Conservation (phyloP, 1,140 invertebrate genomes). For the Drosophila sproati region DNA sequence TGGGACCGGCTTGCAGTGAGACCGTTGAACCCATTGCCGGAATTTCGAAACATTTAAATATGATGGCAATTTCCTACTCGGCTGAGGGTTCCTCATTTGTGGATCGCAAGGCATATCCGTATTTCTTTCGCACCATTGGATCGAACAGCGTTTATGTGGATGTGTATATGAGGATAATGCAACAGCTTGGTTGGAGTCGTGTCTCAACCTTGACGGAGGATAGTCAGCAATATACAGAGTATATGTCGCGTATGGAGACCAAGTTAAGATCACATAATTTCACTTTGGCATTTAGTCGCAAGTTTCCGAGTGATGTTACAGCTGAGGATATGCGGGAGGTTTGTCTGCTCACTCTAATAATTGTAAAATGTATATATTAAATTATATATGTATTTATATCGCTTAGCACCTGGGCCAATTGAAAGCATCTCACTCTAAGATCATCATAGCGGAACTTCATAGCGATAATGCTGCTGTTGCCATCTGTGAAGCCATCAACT, state of each 20-base stretch:
- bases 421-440: conserved; percentile 87
- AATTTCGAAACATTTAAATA: conserved; percentile 91
- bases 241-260: conserved; percentile 89
- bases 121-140: conserved; percentile 93
- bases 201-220: conserved; percentile 92
- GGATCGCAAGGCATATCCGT: conserved; percentile 90
- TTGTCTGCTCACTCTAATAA: background rate
- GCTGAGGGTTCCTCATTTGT: conserved; percentile 91
- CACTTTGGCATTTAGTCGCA: conserved; percentile 89
- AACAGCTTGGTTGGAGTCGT: conserved; percentile 89
- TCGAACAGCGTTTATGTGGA: conserved; percentile 90
- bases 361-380: background rate
- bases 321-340: conserved; percentile 85
- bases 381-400: conserved; percentile 16
- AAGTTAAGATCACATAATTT: conserved; percentile 87
- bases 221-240: conserved; percentile 92
- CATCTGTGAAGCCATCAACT: conserved; percentile 91
- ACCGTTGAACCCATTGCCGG: conserved; percentile 92
- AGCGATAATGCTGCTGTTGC: conserved; percentile 88
- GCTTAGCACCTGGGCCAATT: conserved; percentile 89
- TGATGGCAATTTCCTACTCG: conserved; percentile 92
- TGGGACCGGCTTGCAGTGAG: conserved; percentile 94
- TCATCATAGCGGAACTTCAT: conserved; percentile 93
- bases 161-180: conserved; percentile 63
- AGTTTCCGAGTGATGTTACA: conserved; percentile 87